Evolutionary conservation across 1,140 invertebrate genomes (phyloP).

Genomic region (Drosophila chauvacae): DNA sequence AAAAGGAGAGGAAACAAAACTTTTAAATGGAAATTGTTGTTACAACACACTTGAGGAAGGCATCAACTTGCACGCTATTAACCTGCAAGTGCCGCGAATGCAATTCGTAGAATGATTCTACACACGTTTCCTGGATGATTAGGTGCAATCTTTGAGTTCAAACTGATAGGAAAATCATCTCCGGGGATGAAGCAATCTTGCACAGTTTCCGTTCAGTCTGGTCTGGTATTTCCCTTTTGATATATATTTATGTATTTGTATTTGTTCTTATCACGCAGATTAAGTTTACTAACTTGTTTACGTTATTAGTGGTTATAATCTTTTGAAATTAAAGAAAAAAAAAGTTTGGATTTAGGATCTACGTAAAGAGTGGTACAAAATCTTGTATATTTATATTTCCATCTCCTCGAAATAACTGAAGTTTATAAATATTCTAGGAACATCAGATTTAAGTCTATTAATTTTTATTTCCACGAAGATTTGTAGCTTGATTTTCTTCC

Average conservation of each 20-base stretch:
- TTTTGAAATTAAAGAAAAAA: background rate
- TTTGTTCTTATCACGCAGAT: slow-evolving; percentile 1
- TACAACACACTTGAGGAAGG: slow-evolving; percentile 12
- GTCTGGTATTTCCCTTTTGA: slow-evolving; percentile 1
- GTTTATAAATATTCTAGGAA: background rate
- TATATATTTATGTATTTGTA: background rate
- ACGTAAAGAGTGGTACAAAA: background rate
- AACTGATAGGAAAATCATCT: slow-evolving; percentile 9
- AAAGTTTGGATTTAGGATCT: too few species aligned
- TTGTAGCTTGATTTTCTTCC: background rate
- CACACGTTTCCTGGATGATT: slow-evolving; percentile 17
- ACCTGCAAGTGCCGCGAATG: slow-evolving; percentile 19
- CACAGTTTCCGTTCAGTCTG: slow-evolving; percentile 10
- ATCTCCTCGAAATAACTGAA: background rate
- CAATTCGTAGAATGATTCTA: slow-evolving; percentile 37
- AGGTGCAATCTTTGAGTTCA: slow-evolving; percentile 16
- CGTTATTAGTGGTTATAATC: background rate
- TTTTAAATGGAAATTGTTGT: slow-evolving; percentile 13
- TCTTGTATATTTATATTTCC: too few species aligned
- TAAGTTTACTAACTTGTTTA: slow-evolving; percentile 7
- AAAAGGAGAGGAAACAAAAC: background rate
- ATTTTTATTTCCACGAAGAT: background rate
- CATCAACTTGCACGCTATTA: slow-evolving; percentile 15
- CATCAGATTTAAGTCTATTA: background rate
- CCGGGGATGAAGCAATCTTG: background rate